A percentile compares a stretch with the other conserved stretches of the same genome.
These are phyloP conservation scores for Drosophila nr. perissopoda DNA, from an alignment of 2,888 invertebrate species.

Conservation along the genomic window DNA sequence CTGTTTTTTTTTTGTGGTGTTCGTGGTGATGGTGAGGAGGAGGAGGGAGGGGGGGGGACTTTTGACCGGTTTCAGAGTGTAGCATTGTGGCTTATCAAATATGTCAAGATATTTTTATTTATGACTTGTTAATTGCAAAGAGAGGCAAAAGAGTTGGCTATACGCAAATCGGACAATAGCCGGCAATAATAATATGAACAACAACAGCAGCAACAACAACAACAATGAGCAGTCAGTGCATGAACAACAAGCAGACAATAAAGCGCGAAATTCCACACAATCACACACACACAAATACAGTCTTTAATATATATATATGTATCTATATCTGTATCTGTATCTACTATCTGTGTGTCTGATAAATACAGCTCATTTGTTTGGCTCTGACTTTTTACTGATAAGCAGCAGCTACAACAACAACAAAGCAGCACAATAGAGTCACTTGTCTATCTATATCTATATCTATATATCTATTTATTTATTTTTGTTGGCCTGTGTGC, in stretches of 20 bases:
- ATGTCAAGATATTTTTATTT: slow-evolving; percentile 77
- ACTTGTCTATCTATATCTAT: slow-evolving; percentile 50
- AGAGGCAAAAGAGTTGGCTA: slow-evolving; percentile 69
- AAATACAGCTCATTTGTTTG: slow-evolving; percentile 65
- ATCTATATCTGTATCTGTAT: slow-evolving; percentile 10
- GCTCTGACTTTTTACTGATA: slow-evolving; percentile 61
- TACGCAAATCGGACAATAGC: slow-evolving; percentile 67
- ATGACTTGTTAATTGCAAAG: slow-evolving; percentile 79
- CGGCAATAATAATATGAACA: slow-evolving; percentile 22
- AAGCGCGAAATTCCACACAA: slow-evolving; percentile 70
- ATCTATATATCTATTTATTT: slow-evolving; percentile 5
- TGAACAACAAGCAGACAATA: slow-evolving; percentile 65
- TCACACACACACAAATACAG: slow-evolving; percentile 15
- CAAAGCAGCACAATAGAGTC: slow-evolving; percentile 52
- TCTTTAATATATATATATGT: slow-evolving; percentile 11
- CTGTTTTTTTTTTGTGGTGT: neutral
- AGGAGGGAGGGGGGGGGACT: neutral
- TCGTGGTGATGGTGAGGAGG: too few species aligned
- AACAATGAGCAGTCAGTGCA: slow-evolving; percentile 42
- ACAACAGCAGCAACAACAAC: neutral
- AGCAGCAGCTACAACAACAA: slow-evolving; percentile 31
- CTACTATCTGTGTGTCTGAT: slow-evolving; percentile 17
- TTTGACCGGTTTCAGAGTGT: slow-evolving; percentile 44
- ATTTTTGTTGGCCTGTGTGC: slow-evolving; percentile 8
- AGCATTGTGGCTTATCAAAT: slow-evolving; percentile 62